Evolutionary conservation across 2,888 invertebrate genomes (phyloP), one percentile per base, ranked within the genome.

Genomic region (Cynaeus angustus): DNA sequence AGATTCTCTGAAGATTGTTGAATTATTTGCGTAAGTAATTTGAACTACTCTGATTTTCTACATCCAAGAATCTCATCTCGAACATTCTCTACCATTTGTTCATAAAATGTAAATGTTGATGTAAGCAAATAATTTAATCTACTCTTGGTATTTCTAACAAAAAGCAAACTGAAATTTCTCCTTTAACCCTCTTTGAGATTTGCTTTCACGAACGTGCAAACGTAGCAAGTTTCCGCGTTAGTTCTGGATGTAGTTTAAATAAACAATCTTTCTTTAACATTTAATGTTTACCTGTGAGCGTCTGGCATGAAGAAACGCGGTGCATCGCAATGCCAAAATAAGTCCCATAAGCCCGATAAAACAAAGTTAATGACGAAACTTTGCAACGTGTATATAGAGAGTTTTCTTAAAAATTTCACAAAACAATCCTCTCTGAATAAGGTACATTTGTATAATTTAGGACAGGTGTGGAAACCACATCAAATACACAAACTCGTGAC

Each of bases 361-460:
- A 64, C 72, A 66, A 67, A 69, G 33, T 66, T 72, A 72, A 72
- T 72, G 66, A 72, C 62, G 66, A 64, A 72, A 66, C 62, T 72
- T 66, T 28, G 14, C 58, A 61, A 56, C 43, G 50, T 66, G 71
- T 43, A 64, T 38, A 48, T 46, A 61, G 61, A 45, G 53, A 68
- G 66, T 59, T 68, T 68, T 72, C 66, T 68, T 65, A 65, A 62
- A 66, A 66, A 66, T 72, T 68, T 58, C 62, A 62, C 61, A 56
- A 68, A 65, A 70, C 64, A 45, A 64, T 53, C 14, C 64, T 53
- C 26, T n/a, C 33, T n/a, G 45, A 43, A 5, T 48, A 1, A 7
- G 43, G 13, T 53, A 65, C 45, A 21, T 46, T 53, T 55, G 30
- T 28, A 38, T 62, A 50, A 62, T 62, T 62, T 62, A 52, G 66